phyloP scores from a whole-genome alignment of 2,888 invertebrate species.

The Acrobeloides nanus region DNA sequence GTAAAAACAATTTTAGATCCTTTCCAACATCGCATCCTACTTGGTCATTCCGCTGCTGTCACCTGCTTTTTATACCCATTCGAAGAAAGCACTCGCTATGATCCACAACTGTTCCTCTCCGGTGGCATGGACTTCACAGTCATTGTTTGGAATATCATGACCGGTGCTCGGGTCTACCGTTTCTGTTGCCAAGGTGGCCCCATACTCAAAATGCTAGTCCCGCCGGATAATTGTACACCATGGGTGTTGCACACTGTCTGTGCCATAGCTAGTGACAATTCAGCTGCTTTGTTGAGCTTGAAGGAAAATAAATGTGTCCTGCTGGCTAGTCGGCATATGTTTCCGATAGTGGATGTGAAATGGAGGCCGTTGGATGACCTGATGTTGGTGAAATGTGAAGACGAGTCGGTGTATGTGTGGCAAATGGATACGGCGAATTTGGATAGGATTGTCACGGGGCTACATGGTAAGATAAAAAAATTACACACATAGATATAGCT shows the following conservation, averaged over 20 bases:
- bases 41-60: conserved; percentile 82
- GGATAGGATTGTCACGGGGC: conserved; percentile 87
- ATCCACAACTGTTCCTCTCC: conserved; percentile 53
- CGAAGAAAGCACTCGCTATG: conserved; percentile 68
- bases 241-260: conserved; percentile 88
- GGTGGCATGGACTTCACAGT: conserved; percentile 97
- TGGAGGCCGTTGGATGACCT: conserved; percentile 80
- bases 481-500: too few relatives aligned
- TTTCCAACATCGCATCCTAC: conserved; percentile 56
- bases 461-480: too few relatives aligned
- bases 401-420: conserved; percentile 97
- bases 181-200: conserved; percentile 98
- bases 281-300: conserved; percentile 83
- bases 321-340: conserved; percentile 83
- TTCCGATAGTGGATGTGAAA: conserved; percentile 73
- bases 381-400: conserved; percentile 90
- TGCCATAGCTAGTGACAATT: conserved; percentile 93
- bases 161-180: conserved; percentile 72
- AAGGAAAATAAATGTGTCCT: conserved; percentile 89
- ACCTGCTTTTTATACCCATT: conserved; percentile 91
- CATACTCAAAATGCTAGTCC: conserved; percentile 84
- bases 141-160: conserved; percentile 48
- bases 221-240: conserved; percentile 77
- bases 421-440: conserved; percentile 96
- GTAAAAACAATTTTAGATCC: conserved; percentile 5